Evolutionary conservation across 2,113 vertebrate species (phyloP).

Genomic region (Budorcas taxicolor): DNA sequence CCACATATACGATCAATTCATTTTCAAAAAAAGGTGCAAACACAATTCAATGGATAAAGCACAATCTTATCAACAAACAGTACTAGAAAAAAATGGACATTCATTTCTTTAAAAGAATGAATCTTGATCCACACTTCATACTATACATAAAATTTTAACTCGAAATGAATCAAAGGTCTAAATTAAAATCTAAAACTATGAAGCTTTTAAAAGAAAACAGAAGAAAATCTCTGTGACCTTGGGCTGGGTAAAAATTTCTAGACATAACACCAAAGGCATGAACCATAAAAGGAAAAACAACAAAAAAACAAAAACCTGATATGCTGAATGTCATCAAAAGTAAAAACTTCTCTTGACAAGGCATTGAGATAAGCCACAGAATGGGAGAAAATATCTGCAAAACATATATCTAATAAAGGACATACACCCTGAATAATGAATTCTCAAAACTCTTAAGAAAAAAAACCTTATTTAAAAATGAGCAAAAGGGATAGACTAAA

Average conservation of each 20-base stretch:
- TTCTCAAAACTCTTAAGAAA: not conserved
- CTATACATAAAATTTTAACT: not conserved
- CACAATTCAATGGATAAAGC: not conserved
- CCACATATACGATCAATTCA: not conserved
- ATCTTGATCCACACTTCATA: not conserved
- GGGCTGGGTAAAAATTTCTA: not conserved
- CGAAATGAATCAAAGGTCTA: not conserved
- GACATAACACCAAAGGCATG: not conserved
- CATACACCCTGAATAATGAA: not conserved
- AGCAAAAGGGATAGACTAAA: not conserved
- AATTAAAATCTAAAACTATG: conserved; percentile 4
- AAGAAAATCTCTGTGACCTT: not conserved
- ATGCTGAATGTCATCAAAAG: not conserved
- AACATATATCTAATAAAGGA: not conserved
- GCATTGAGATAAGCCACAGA: not conserved
- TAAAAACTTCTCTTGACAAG: not conserved
- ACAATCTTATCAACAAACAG: not conserved
- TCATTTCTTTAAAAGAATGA: not conserved
- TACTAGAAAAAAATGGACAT: not conserved
- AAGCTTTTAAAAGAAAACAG: not conserved
- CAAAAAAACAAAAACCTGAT: not conserved
- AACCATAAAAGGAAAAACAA: not conserved
- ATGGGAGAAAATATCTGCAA: not conserved
- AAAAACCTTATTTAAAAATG: not conserved
- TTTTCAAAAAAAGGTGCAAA: not conserved